Conservation (phyloP, 1,140 invertebrate genomes). For the Harlomillsia oculata region DNA sequence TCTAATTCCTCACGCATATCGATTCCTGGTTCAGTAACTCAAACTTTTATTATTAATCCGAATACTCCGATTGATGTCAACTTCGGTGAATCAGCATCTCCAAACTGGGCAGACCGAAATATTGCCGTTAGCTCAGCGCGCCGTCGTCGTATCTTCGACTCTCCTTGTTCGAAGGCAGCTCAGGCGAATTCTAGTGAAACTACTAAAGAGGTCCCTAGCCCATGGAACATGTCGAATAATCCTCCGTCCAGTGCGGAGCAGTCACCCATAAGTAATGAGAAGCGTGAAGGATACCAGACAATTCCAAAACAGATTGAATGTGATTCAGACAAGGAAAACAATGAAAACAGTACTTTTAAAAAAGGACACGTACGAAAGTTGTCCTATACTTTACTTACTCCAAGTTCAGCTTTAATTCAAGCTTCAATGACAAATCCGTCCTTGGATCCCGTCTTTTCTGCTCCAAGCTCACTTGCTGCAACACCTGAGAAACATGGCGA, state of each 20-base stretch:
- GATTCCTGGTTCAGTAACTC: too few species aligned
- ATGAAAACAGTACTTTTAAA: conserved; percentile 13
- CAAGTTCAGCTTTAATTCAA: conserved; percentile 51
- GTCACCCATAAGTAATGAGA: too few species aligned
- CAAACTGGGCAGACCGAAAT: too few species aligned
- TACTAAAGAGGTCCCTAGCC: not conserved
- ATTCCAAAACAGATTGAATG: not conserved
- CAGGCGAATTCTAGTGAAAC: too few species aligned
- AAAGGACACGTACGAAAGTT: conserved; percentile 47
- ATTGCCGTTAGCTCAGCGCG: too few species aligned
- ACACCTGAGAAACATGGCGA: conserved; percentile 11
- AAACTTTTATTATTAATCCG: too few species aligned
- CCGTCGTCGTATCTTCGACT: not conserved
- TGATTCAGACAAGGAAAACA: conserved; percentile 16
- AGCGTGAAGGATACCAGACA: not conserved
- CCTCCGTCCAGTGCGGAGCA: conserved; percentile 17
- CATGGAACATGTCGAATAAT: not conserved
- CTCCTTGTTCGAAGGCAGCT: not conserved
- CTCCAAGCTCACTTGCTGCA: not conserved
- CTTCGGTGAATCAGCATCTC: too few species aligned
- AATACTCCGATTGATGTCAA: too few species aligned
- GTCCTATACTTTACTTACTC: conserved; percentile 52
- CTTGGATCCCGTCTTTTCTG: not conserved
- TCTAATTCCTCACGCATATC: too few species aligned
- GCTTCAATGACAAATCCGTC: not conserved